These are phyloP conservation scores for Monomorium pharaonis DNA, from an alignment of 1,140 invertebrate species.

Conservation along the genomic window DNA sequence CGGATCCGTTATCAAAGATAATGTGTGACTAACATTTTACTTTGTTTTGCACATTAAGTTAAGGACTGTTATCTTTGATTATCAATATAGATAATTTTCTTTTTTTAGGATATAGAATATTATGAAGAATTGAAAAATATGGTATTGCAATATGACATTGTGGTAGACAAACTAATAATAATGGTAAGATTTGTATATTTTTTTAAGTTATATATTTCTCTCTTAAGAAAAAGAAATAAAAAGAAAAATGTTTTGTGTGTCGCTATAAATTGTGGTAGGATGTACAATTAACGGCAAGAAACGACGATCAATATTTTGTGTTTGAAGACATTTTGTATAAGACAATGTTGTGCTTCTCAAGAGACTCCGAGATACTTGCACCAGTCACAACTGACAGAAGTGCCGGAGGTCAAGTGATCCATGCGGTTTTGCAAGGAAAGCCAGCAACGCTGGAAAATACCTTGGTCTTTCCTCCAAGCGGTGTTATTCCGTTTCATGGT, in stretches of 20 bases:
- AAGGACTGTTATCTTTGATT: background rate
- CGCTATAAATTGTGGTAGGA: constrained; percentile 87
- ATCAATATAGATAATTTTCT: constrained; percentile 9
- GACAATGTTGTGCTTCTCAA: constrained; percentile 96
- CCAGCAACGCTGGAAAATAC: constrained; percentile 88
- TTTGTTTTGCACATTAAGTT: background rate
- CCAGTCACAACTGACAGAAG: constrained; percentile 87
- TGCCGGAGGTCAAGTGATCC: constrained; percentile 84
- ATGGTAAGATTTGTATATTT: constrained; percentile 87
- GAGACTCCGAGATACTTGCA: constrained; percentile 93
- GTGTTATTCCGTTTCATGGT: constrained; percentile 98
- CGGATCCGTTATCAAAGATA: constrained; percentile 89
- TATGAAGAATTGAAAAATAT: constrained; percentile 93
- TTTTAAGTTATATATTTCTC: background rate
- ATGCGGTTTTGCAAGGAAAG: constrained; percentile 90
- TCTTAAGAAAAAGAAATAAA: constrained; percentile 20
- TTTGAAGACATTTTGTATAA: constrained; percentile 98
- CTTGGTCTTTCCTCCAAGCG: constrained; percentile 96
- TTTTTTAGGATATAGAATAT: constrained; percentile 91
- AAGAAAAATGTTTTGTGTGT: background rate
- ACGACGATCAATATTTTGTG: constrained; percentile 99
- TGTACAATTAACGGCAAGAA: constrained; percentile 97
- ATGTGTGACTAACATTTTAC: constrained; percentile 80
- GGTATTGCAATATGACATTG: constrained; percentile 95
- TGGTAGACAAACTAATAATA: constrained; percentile 97